These are phyloP conservation scores for Luidia sarsii DNA, from an alignment of 53 echinoderm and acorn worm genomes.

Conservation along the genomic window DNA sequence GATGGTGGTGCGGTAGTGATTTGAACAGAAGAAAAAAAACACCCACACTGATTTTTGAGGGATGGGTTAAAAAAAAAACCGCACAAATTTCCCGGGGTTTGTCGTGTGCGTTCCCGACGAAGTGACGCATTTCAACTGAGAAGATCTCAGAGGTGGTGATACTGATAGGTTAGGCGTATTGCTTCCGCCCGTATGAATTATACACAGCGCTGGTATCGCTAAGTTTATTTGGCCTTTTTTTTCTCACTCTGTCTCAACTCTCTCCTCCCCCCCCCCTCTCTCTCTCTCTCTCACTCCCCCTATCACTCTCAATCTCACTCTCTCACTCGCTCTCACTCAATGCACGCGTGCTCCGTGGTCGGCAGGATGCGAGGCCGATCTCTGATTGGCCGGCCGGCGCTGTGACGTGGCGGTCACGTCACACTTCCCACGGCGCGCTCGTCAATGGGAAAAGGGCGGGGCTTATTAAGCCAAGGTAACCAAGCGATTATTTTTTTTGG, in stretches of 20 bases:
- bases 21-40: too few relatives aligned
- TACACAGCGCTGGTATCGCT: slow-evolving; percentile 38
- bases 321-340: too few relatives aligned
- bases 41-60: too few relatives aligned
- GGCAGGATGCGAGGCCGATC: slow-evolving; percentile 6
- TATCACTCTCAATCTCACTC: too few relatives aligned
- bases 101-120: slow-evolving; percentile 18
- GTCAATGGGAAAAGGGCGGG: slow-evolving; percentile 33
- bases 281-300: too few relatives aligned
- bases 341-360: too few relatives aligned
- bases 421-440: slow-evolving; percentile 25
- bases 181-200: slow-evolving; percentile 47
- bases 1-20: too few relatives aligned
- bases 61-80: neutral
- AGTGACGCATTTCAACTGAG: slow-evolving; percentile 40
- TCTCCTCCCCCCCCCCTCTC: too few relatives aligned
- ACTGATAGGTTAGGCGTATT: slow-evolving; percentile 32
- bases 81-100: slow-evolving; percentile 14
- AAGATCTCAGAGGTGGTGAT: too few relatives aligned
- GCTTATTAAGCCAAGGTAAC: slow-evolving; percentile 26
- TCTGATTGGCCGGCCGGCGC: slow-evolving; percentile 21
- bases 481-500: slow-evolving; percentile 27
- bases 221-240: slow-evolving; percentile 23
- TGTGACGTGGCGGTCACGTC: slow-evolving; percentile 21
- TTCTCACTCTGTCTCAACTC: too few relatives aligned